Evolutionary conservation across 2,797 vertebrate species (phyloP), one percentile per base, ranked within the genome.

Genomic region (Dicrostonyx torquatus): DNA sequence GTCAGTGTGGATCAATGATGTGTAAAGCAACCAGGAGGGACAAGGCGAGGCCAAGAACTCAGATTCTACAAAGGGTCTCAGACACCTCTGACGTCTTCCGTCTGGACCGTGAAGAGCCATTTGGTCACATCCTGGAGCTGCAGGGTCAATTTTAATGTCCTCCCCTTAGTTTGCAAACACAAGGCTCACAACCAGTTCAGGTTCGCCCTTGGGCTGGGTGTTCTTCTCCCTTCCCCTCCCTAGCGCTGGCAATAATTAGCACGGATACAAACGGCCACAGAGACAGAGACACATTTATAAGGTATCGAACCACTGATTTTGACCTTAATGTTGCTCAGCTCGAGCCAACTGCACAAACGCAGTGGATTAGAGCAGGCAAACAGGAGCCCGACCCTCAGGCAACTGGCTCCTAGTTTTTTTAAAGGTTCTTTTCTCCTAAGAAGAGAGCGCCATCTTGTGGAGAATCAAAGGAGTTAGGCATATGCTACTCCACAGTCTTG

Each of bases 401-500:
- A 1, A 55, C 89, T 2, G 31, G 53, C n/a, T 84, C 0, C 6
- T 37, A n/a, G 12, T 24, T 9, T 15, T 11, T 1, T n/a, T 31
- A 0, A 2, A 1, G 9, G 15, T 26, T 26, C 0, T 18, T 87
- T n/a, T 97, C 82, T 95, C 88, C 15, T 96, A 80, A 92, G 97
- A 97, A 95, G 93, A 98, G 91, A 96, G 58, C 97, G 96, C 98
- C 98, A 98, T 96, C 98, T 98, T 93, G 98, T 98, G 98, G 97
- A 45, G 11, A 97, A 97, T 82, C 0, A 2, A 0, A 13, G 91
- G 89, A 94, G 26, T 96, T 34, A 78, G 73, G 79, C 18, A 0
- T 13, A 2, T 10, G 43, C 89, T 58, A 15, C n/a, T 29, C 13
- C 37, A 8, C 8, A 60, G 24, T 66, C n/a, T 70, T 48, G 8